Conservation (phyloP, 1,140 invertebrate genomes). For the Parasteatoda tepidariorum region DNA sequence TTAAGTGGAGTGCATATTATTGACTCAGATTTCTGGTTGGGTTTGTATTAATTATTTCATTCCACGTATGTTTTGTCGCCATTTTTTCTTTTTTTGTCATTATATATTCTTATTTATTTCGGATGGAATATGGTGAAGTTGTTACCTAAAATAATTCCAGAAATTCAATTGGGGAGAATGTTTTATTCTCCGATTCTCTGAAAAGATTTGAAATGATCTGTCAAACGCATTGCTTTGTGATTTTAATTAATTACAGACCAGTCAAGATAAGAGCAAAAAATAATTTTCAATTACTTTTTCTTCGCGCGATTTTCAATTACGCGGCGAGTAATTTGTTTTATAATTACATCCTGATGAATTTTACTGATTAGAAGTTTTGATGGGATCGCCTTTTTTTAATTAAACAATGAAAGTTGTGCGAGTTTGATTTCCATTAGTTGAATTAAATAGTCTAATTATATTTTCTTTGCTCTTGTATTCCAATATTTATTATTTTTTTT, state of each 20-base stretch:
- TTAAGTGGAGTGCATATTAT: neutral
- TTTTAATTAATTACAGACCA: neutral
- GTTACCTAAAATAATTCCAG: too few relatives aligned
- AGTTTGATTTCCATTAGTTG: neutral
- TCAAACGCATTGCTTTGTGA: neutral
- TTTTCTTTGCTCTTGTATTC: neutral
- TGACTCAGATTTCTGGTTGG: neutral
- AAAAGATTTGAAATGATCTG: neutral
- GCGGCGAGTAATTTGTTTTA: neutral
- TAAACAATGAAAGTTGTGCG: neutral
- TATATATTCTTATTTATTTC: too few relatives aligned
- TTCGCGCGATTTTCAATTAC: neutral
- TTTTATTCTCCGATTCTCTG: too few relatives aligned
- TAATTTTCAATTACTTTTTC: neutral
- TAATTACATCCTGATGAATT: neutral
- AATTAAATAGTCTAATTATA: neutral
- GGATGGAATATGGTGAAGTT: too few relatives aligned
- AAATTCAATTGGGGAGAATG: too few relatives aligned
- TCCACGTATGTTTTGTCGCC: neutral
- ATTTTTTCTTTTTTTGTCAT: neutral
- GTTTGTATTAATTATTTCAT: neutral
- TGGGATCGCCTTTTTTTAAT: neutral
- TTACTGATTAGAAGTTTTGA: neutral
- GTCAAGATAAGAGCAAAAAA: neutral
- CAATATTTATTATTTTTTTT: neutral